Conservation (phyloP, 1,140 invertebrate species). For the Trichogramma pretiosum region DNA sequence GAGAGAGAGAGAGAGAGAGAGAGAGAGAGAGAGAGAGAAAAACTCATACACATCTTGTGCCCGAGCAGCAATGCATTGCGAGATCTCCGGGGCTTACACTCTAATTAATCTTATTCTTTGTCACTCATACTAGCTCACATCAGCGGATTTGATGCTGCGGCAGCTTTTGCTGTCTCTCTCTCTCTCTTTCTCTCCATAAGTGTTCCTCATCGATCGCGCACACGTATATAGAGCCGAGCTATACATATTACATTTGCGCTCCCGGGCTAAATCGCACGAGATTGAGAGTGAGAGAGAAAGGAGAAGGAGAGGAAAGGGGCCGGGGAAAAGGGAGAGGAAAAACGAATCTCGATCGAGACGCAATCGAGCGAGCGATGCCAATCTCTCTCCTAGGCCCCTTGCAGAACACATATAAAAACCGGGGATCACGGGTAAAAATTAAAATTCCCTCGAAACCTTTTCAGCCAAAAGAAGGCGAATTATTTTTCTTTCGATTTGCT, state of each 20-base stretch:
- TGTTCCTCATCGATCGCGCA: conserved; percentile 7
- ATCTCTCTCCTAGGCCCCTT: conserved; percentile 5
- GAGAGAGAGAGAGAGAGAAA: no score
- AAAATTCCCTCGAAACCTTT: conserved; percentile 5
- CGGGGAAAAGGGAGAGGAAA: no score
- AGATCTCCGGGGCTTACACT: background rate
- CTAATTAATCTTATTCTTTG: background rate
- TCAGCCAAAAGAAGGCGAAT: no score
- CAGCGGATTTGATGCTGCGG: no score
- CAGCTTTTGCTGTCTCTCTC: background rate
- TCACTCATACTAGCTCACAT: no score
- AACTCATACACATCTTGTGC: no score
- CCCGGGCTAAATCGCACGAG: conserved; percentile 9
- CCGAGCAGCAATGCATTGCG: conserved; percentile 16
- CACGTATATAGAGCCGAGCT: background rate
- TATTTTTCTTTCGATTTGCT: no score
- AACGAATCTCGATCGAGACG: conserved; percentile 15
- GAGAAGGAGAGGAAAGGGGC: background rate
- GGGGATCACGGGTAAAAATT: conserved; percentile 7
- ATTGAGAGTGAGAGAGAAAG: background rate
- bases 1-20: no score
- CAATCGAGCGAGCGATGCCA: conserved; percentile 18
- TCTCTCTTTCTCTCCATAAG: background rate
- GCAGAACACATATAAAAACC: no score
- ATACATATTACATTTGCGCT: conserved; percentile 8